Evolutionary conservation across 2,113 vertebrate species (phyloP), one percentile per base, ranked within the genome.

Genomic region (Psettodes erumei): DNA sequence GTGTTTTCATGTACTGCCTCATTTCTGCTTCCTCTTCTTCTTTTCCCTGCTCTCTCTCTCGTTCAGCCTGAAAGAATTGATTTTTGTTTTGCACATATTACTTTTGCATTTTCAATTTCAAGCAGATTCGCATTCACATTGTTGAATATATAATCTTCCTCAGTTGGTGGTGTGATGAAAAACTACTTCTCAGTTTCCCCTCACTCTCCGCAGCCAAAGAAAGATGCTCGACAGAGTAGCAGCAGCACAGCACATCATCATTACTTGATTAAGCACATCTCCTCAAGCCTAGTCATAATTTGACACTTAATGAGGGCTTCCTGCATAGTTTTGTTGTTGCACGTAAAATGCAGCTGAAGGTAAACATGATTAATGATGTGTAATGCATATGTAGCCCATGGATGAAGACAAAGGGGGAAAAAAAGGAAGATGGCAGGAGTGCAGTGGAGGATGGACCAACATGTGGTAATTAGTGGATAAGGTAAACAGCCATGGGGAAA

Each of bases 31-130:
- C 33, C 38, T 51, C 70, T 51, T 32, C 60, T 80, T 53, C 59
- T 27, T 66, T 89, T 93, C 86, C 82, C 87, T 51, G 63, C 71
- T 27, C 51, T 76, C 35, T 62, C 48, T 62, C 59, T 55, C 42
- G 71, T 87, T 90, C 78, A 77, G 75, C 80, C 86, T 86, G 47
- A 75, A 84, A 69, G 92, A 93, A 95, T 91, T 91, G 91, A 91
- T 94, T 94, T 94, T 75, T 93, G 63, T 82, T 95, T 94, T 94
- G 89, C 91, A 91, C 90, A 90, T 88, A 92, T 93, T 93, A 91
- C 89, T 93, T 87, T 76, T 84, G 83, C 87, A 84, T 93, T 95
- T 95, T 95, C 92, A 90, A 92, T 95, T 94, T 92, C 91, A 92
- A 92, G 86, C 91, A 88, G 90, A 90, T 81, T 89, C 66, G 40